A percentile compares a stretch with the other conserved stretches of the same genome.
Evolutionary conservation across 2,888 invertebrate genomes (phyloP).

Genomic region (Schrankia costaestrigalis): DNA sequence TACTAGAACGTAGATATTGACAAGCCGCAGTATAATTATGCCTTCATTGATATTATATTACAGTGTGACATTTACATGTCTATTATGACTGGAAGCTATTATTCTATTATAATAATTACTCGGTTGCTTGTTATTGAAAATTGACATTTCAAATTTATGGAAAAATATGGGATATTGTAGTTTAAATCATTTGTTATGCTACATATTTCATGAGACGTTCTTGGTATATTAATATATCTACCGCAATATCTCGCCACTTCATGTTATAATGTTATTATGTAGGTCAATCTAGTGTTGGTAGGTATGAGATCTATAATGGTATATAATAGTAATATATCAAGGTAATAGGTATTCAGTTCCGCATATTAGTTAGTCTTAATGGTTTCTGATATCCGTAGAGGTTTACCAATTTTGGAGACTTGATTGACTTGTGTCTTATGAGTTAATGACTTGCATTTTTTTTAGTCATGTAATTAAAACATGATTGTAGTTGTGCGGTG

Average conservation of each 20-base stretch:
- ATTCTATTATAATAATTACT: slow-evolving; percentile 29
- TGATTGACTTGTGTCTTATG: too few species aligned
- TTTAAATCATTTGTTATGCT: slow-evolving; percentile 8
- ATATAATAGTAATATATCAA: slow-evolving; percentile 1
- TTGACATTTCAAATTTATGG: slow-evolving; percentile 25
- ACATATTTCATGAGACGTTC: slow-evolving; percentile 2
- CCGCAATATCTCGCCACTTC: neutral
- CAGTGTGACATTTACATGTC: slow-evolving; percentile 28
- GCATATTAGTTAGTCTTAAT: too few species aligned
- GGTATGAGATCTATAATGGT: slow-evolving; percentile 1
- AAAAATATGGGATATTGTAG: slow-evolving; percentile 22
- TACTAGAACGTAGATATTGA: slow-evolving; percentile 13
- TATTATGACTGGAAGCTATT: slow-evolving; percentile 24
- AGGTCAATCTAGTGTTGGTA: slow-evolving; percentile 2
- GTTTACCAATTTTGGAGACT: too few species aligned
- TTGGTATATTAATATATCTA: neutral
- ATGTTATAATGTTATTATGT: slow-evolving; percentile 3
- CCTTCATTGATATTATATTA: slow-evolving; percentile 28
- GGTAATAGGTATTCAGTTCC: too few species aligned
- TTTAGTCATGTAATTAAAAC: neutral
- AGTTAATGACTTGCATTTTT: too few species aligned
- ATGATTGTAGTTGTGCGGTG: neutral
- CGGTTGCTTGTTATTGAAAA: slow-evolving; percentile 26
- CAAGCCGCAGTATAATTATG: slow-evolving; percentile 23
- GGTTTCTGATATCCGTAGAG: too few species aligned